Base-by-base conservation (phyloP, 2,797 vertebrate genomes). In the Epinephelus malabaricus region DNA sequence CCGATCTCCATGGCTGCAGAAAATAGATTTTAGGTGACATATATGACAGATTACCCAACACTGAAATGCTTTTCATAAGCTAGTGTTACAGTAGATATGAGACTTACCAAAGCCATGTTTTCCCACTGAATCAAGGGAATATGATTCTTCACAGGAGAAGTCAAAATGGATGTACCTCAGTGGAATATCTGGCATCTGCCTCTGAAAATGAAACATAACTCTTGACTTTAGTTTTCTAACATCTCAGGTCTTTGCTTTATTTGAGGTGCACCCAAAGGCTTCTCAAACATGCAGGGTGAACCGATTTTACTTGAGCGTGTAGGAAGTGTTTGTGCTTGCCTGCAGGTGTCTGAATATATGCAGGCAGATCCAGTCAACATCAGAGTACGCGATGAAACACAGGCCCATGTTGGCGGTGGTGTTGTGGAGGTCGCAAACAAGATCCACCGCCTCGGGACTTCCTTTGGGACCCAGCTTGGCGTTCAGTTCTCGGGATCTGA, bases 351-450 rank as follows among this genome's bases (percentile, higher is more conserved):
- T 94, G 86, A 94, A 96, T 91, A 96, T 91, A 83, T 97, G 96
- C 89, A 97, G 78, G 77, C 90, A 82, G 68, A 97, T 92, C 94
- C 88, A 88, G 59, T 93, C 92, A 0, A 73, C 50, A 84, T 94
- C 85, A 0, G 88, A 92, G 40, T 92, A 91, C 0, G 87, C 15
- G 3, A 97, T 91, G 65, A 97, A 69, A 86, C 96, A 96, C 79
- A 95, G 77, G 50, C 95, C 96, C 94, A 95, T 93, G 89, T 96
- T 96, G 69, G 96, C 92, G 0, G 96, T 97, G 76, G 96, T 97
- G 90, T 96, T 97, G 90, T 97, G 89, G 45, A 93, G 90, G 84
- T 95, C 92, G 7, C 93, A 94, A 8, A 95, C 30, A 2, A 97
- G 81, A 60, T 95, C 94, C 76, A 92, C 65, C 0, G 93, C 92